Evolutionary conservation across 2,797 vertebrate genomes (phyloP).

Genomic region (Mareca penelope): DNA sequence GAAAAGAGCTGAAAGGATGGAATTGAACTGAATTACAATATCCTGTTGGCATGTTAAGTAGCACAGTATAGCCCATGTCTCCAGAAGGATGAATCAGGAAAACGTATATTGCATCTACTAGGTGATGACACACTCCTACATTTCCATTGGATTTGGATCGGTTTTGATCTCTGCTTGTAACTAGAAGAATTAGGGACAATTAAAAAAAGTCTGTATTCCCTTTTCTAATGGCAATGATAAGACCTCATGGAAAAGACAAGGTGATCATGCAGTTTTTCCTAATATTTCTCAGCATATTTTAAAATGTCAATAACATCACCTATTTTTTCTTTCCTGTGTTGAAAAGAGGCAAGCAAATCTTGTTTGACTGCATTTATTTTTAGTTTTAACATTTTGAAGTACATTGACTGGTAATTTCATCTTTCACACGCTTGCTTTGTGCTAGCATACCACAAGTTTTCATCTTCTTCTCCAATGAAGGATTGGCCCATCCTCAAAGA

Average conservation of each 20-base stretch:
- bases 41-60: background rate
- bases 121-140: background rate
- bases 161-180: background rate
- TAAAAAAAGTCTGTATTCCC: background rate
- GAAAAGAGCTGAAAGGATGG: background rate
- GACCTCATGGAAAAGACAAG: background rate
- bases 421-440: background rate
- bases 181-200: background rate
- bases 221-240: background rate
- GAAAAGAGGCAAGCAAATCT: background rate
- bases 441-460: background rate
- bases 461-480: rapidly evolving
- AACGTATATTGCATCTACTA: background rate
- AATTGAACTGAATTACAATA: background rate
- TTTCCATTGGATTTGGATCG: background rate
- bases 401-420: background rate
- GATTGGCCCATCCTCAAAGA: background rate
- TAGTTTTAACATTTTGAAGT: background rate
- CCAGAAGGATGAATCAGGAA: background rate
- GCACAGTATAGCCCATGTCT: background rate
- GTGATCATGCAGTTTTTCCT: background rate
- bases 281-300: background rate
- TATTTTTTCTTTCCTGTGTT: background rate
- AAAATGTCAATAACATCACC: rapidly evolving
- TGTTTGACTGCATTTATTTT: background rate